Percentiles rank a stretch among this genome's conserved stretches.
phyloP scores from a whole-genome alignment of 2,797 vertebrate genomes.

The Picus viridis region DNA sequence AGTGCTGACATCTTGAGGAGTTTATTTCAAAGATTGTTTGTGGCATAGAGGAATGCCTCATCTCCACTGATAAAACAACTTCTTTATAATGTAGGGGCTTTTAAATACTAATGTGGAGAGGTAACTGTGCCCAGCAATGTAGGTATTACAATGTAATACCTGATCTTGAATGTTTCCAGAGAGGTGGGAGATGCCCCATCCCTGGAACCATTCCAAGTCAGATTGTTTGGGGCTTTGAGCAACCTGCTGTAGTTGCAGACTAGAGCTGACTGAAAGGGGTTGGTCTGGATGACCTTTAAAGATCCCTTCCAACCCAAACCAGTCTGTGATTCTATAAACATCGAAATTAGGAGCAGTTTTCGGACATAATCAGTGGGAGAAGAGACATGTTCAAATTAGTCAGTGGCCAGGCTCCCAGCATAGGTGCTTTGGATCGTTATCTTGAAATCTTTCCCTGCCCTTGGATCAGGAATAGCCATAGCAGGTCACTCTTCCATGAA shows the following conservation, averaged over 20 bases:
- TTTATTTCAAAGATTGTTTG: neutral
- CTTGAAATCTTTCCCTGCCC: neutral
- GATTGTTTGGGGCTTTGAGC: too few relatives aligned
- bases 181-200: too few relatives aligned
- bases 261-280: too few relatives aligned
- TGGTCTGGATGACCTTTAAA: too few relatives aligned
- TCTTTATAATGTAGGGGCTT: neutral
- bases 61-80: neutral
- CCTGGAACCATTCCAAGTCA: too few relatives aligned
- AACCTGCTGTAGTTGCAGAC: too few relatives aligned
- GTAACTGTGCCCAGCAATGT: neutral
- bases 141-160: neutral
- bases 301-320: too few relatives aligned
- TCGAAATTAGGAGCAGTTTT: neutral
- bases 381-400: neutral
- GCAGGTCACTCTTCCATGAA: neutral
- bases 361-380: neutral
- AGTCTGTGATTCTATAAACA: too few relatives aligned
- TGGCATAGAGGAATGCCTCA: neutral
- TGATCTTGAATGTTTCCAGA: too few relatives aligned
- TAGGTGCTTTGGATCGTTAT: fast-evolving
- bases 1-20: neutral
- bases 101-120: neutral
- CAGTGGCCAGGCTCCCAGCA: neutral
- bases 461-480: neutral